Evolutionary conservation across 2,113 vertebrate species (phyloP), one percentile per base, ranked within the genome.

Genomic region (Gallinago jamesoni): DNA sequence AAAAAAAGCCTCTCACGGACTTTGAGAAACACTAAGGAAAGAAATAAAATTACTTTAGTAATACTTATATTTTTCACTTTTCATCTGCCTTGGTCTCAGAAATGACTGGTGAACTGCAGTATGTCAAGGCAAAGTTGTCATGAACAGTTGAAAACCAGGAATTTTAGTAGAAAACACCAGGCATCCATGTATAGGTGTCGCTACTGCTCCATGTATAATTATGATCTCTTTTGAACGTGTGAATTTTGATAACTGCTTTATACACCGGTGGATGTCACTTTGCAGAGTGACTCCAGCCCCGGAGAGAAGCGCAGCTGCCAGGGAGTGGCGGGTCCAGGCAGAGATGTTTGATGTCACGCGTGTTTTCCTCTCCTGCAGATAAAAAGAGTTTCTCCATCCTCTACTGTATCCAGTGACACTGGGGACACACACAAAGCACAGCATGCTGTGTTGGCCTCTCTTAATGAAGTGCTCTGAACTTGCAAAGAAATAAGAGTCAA

Each of bases 141-240:
- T 7, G 6, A 84, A 17, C 55, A 75, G 59, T 7, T 89, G 82
- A 66, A 66, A 67, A 7, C 7, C 8, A 28, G 50, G 52, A 47
- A 23, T 66, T 63, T 28, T 45, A 52, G 41, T 37, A 13, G 87
- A 25, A 81, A 52, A 66, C 60, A 25, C 20, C 0, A 79, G 50
- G 82, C 70, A 87, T 47, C 53, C 55, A 3, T 86, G 84, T 91
- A 20, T 93, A 96, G 94, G 93, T 95, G 96, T 97, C 90, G 64
- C 93, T 95, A 27, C 92, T 93, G 94, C 93, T 93, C 93, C 70
- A 41, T 5, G 19, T 39, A 12, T 73, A 25, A 82, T 69, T n/a
- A 28, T 30, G 35, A 24, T 76, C 50, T 56, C 52, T 14, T n/a
- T 15, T 35, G 62, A 92, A 55, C 9, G 5, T 21, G 35, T 20